Percentiles rank a stretch among this genome's conserved stretches.
Evolutionary conservation across 2,797 vertebrate species (phyloP).

Genomic region (Clarias fuscus): DNA sequence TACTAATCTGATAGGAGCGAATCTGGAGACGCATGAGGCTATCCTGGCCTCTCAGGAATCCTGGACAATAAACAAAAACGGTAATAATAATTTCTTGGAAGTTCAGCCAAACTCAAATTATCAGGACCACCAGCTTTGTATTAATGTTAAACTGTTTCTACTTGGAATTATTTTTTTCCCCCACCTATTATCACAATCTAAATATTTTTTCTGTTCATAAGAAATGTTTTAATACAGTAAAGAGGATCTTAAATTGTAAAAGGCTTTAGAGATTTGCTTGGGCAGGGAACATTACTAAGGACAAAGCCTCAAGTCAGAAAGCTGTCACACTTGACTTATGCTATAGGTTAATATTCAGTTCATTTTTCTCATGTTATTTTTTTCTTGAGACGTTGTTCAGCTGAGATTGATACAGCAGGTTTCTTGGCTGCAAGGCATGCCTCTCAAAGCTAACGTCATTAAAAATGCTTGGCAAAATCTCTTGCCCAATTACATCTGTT

Average conservation of each 20-base stretch:
- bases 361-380: not conserved
- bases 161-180: constrained; percentile 13
- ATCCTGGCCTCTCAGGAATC: constrained; percentile 22
- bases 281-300: not conserved
- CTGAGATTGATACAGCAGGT: too few relatives aligned
- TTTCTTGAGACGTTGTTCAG: not conserved
- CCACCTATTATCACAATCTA: not conserved
- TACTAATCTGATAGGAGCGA: constrained; percentile 49
- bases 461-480: not conserved
- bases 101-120: constrained; percentile 11
- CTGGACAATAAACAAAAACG: constrained; percentile 29
- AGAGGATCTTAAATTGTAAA: not conserved
- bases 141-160: constrained; percentile 32
- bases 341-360: not conserved
- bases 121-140: constrained; percentile 4
- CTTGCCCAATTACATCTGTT: not conserved
- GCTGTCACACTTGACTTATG: not conserved
- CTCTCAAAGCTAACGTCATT: not conserved
- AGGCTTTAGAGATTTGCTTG: not conserved
- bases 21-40: constrained; percentile 37
- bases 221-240: not conserved
- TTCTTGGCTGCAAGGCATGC: too few relatives aligned
- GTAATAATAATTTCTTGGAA: not conserved
- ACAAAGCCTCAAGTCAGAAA: not conserved
- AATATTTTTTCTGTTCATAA: constrained; percentile 6